Conservation (phyloP, 37 sponge, comb jelly and placozoan species). For the Crambe crambe region DNA sequence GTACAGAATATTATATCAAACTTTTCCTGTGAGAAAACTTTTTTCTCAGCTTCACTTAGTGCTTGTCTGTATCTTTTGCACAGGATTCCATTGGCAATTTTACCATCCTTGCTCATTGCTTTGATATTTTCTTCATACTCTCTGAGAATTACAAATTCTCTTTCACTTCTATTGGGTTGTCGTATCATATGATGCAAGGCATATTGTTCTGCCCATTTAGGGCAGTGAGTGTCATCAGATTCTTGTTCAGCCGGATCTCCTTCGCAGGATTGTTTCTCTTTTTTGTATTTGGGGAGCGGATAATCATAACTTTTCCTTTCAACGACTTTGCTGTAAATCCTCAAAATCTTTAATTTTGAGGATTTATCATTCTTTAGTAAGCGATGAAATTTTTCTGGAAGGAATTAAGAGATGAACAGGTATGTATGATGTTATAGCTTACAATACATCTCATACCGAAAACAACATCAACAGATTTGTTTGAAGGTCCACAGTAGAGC, state of each 20-base stretch:
- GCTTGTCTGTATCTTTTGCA: constrained; percentile 1
- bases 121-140: constrained; percentile 20
- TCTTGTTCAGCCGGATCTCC: not conserved
- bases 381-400: constrained; percentile 25
- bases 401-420: too few relatives aligned
- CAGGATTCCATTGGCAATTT: not conserved
- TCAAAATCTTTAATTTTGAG: constrained; percentile 30
- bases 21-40: constrained; percentile 19
- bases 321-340: constrained; percentile 50
- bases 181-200: constrained; percentile 54
- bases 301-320: constrained; percentile 30
- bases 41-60: constrained; percentile 21
- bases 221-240: not conserved
- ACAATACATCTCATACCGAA: too few relatives aligned
- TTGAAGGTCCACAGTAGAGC: constrained; percentile 78
- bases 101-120: not conserved
- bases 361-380: not conserved
- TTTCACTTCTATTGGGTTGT: not conserved
- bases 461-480: constrained; percentile 77
- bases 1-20: constrained; percentile 68
- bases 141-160: not conserved
- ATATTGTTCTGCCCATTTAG: constrained; percentile 16
- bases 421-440: too few relatives aligned
- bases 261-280: too few relatives aligned
- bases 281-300: too few relatives aligned